phyloP scores from a whole-genome alignment of 2,888 invertebrate genomes.

The Aspidapion aeneum region DNA sequence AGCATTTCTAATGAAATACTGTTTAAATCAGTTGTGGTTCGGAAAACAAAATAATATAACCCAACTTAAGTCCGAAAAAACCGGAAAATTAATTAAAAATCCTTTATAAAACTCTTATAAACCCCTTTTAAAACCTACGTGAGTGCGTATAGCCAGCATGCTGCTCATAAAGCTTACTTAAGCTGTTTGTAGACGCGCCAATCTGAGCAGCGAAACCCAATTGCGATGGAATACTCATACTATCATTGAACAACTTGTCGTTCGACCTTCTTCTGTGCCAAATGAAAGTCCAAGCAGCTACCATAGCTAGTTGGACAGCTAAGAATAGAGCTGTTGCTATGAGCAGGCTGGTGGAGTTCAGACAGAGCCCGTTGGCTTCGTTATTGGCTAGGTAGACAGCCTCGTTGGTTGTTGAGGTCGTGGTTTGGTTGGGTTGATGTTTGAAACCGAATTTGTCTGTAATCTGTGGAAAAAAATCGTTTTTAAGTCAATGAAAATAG shows the following conservation, averaged over 20 bases:
- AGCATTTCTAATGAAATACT: no score
- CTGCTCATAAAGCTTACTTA: constrained; percentile 81
- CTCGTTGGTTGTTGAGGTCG: constrained; percentile 58
- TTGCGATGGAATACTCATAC: constrained; percentile 64
- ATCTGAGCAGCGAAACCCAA: constrained; percentile 34
- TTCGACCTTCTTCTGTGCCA: constrained; percentile 70
- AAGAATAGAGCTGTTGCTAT: constrained; percentile 83
- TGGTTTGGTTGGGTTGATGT: constrained; percentile 53
- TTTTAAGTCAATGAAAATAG: no score
- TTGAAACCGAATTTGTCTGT: constrained; percentile 90
- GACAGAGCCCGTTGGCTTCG: constrained; percentile 56
- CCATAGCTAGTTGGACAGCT: constrained; percentile 80
- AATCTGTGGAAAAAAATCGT: constrained; percentile 59
- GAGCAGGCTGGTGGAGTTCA: constrained; percentile 77
- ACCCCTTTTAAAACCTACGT: constrained; percentile 49
- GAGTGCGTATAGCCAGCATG: constrained; percentile 79
- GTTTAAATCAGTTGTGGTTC: no score
- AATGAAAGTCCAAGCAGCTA: constrained; percentile 85
- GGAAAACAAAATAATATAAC: no score
- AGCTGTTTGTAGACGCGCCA: constrained; percentile 59
- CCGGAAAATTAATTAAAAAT: no score
- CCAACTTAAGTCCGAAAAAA: no score
- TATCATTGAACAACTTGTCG: constrained; percentile 57
- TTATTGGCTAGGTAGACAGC: constrained; percentile 66
- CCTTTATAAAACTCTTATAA: no score